These are phyloP conservation scores for Pangasius larnaudii DNA, from an alignment of 2,797 vertebrate species.

Conservation along the genomic window DNA sequence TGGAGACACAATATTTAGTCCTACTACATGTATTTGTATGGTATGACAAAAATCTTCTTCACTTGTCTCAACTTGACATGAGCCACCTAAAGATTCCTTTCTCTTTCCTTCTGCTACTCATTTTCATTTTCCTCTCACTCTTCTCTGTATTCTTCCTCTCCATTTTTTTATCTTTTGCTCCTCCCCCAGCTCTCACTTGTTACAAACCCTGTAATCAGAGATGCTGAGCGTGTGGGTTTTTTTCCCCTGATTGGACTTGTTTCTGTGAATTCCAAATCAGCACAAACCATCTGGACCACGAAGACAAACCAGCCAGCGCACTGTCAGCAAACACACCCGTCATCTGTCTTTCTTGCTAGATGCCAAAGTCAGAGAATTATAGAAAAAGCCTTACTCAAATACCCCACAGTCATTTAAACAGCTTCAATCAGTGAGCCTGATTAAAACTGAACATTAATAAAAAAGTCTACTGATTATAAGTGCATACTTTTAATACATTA, in stretches of 20 bases:
- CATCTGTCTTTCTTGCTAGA: background rate
- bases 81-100: slow-evolving; percentile 14
- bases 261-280: slow-evolving; percentile 68
- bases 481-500: background rate
- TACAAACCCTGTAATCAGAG: slow-evolving; percentile 43
- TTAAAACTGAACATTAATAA: background rate
- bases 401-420: slow-evolving; percentile 9
- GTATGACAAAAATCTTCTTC: background rate
- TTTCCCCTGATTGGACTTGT: slow-evolving; percentile 62
- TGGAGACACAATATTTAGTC: background rate
- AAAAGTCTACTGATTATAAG: background rate
- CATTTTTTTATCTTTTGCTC: slow-evolving; percentile 33
- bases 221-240: slow-evolving; percentile 48
- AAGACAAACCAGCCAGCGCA: slow-evolving; percentile 48
- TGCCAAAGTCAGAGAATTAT: slow-evolving; percentile 12
- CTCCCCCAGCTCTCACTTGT: background rate
- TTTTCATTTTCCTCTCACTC: background rate
- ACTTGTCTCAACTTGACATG: background rate
- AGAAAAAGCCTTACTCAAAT: background rate
- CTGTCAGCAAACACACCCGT: slow-evolving; percentile 19
- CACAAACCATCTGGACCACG: slow-evolving; percentile 62
- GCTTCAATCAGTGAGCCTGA: background rate
- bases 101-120: background rate
- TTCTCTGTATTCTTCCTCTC: background rate
- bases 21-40: background rate